Evolutionary conservation across 2,797 vertebrate species (phyloP).

Genomic region (Fringilla coelebs): DNA sequence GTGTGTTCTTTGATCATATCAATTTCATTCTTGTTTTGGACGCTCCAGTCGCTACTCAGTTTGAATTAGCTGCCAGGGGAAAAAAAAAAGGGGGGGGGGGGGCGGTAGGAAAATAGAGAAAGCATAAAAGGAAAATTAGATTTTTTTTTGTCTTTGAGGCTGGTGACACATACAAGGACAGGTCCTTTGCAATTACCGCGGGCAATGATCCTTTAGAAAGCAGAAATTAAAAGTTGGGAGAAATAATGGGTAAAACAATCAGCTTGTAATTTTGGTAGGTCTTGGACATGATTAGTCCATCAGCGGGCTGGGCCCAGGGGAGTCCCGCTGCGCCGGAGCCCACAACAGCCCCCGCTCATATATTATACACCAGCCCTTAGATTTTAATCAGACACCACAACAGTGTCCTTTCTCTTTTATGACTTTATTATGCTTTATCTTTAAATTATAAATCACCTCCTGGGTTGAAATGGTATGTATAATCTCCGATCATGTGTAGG

Average conservation of each 20-base stretch:
- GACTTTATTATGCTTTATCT: constrained; percentile 78
- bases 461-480: constrained; percentile 52
- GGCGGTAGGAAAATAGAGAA: constrained; percentile 29
- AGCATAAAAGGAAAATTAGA: constrained; percentile 65
- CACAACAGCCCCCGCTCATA: constrained; percentile 29
- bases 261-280: constrained; percentile 80
- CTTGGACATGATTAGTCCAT: constrained; percentile 87
- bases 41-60: neutral
- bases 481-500: constrained; percentile 62
- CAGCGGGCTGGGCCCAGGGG: constrained; percentile 73
- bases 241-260: constrained; percentile 94
- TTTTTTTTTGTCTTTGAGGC: constrained; percentile 73
- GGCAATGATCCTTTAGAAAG: constrained; percentile 93
- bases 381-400: constrained; percentile 77
- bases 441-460: constrained; percentile 79
- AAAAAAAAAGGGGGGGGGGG: neutral
- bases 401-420: constrained; percentile 73
- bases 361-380: constrained; percentile 72
- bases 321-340: constrained; percentile 41
- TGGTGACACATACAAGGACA: constrained; percentile 86
- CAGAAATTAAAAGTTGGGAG: constrained; percentile 95
- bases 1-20: neutral
- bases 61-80: constrained; percentile 22
- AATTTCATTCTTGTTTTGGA: constrained; percentile 57
- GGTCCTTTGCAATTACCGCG: constrained; percentile 91